A percentile compares a stretch with the other conserved stretches of the same genome.
phyloP scores from a whole-genome alignment of 2,113 vertebrate genomes.

The Helogale parvula region DNA sequence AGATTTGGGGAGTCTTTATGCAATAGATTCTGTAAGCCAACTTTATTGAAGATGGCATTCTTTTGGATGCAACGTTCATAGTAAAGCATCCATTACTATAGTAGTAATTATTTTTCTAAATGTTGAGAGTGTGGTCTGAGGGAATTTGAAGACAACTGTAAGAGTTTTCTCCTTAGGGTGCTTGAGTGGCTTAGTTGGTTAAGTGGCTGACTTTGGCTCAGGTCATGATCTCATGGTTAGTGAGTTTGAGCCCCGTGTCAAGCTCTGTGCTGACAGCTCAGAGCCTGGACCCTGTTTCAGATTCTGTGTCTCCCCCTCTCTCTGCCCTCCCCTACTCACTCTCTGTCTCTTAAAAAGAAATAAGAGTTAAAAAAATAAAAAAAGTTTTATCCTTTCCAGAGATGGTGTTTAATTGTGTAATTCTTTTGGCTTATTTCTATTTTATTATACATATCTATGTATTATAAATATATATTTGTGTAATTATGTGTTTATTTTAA shows the following conservation, averaged over 20 bases:
- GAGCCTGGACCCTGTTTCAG: too few relatives aligned
- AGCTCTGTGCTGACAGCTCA: too few relatives aligned
- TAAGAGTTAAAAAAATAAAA: too few relatives aligned
- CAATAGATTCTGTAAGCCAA: not conserved
- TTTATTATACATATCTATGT: not conserved
- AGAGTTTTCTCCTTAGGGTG: not conserved
- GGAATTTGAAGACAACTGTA: not conserved
- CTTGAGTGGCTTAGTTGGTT: too few relatives aligned
- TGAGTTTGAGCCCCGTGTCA: too few relatives aligned
- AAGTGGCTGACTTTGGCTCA: too few relatives aligned
- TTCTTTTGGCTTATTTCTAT: not conserved
- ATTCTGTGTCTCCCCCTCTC: too few relatives aligned
- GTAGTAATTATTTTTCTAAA: not conserved
- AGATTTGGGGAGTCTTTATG: not conserved
- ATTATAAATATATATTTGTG: not conserved
- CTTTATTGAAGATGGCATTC: slow-evolving; percentile 33
- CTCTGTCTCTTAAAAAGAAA: too few relatives aligned
- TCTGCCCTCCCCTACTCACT: too few relatives aligned
- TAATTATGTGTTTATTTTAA: not conserved
- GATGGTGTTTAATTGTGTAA: not conserved
- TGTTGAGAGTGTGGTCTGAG: not conserved
- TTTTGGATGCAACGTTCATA: not conserved
- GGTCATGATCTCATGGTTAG: too few relatives aligned
- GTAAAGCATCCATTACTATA: not conserved
- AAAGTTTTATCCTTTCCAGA: not conserved